These are phyloP conservation scores for Platysteira castanea DNA, from an alignment of 2,113 vertebrate genomes.

Conservation along the genomic window DNA sequence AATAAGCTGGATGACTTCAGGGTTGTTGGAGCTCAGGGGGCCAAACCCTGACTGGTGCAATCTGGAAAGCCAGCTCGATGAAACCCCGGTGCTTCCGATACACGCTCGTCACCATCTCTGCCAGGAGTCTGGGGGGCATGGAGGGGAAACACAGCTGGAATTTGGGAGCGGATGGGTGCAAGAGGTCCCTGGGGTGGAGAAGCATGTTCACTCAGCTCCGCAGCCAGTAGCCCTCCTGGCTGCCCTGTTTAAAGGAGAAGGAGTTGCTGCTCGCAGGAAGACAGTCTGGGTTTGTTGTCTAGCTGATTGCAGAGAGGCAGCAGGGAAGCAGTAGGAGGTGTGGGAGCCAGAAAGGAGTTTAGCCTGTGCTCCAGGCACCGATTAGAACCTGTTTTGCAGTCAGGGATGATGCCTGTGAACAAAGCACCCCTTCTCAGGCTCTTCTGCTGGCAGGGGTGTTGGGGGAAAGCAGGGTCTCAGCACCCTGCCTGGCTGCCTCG, in stretches of 20 bases:
- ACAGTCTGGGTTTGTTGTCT: not conserved
- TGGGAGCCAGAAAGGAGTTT: not conserved
- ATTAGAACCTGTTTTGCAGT: not conserved
- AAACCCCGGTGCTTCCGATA: accelerated
- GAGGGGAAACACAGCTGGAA: not conserved
- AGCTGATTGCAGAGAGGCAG: not conserved
- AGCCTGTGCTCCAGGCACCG: not conserved
- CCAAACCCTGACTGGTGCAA: not conserved
- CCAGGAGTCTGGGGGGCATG: accelerated
- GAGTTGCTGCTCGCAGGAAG: not conserved
- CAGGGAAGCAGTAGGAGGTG: not conserved
- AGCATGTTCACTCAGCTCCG: accelerated
- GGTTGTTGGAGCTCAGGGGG: not conserved
- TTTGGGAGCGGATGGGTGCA: not conserved
- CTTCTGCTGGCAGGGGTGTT: not conserved
- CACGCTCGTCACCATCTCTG: accelerated
- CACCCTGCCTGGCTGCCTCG: not conserved
- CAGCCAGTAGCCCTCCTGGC: not conserved
- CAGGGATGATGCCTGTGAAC: not conserved
- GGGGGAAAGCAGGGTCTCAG: not conserved
- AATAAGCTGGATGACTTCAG: not conserved
- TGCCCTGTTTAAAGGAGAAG: not conserved
- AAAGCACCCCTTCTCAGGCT: not conserved
- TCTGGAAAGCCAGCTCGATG: not conserved
- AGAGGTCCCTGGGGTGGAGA: accelerated